Evolutionary conservation across 2,797 vertebrate species (phyloP).

Genomic region (Gadopsis marmoratus): DNA sequence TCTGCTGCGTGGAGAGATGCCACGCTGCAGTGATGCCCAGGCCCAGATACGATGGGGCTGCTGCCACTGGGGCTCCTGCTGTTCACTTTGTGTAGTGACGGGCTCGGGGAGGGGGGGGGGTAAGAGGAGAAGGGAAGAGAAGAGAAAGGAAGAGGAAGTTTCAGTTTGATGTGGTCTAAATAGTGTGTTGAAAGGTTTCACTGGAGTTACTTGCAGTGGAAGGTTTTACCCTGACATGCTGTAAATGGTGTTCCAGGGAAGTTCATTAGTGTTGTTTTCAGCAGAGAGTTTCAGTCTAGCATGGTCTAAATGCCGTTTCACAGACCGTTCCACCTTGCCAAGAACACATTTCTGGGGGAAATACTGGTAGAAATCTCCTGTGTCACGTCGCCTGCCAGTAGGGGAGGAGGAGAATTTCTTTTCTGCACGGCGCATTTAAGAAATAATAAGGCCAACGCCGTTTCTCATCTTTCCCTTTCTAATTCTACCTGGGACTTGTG

Average conservation of each 20-base stretch:
- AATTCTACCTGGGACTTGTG: slow-evolving; percentile 23
- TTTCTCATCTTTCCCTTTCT: slow-evolving; percentile 26
- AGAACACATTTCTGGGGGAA: slow-evolving; percentile 51
- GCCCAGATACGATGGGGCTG: slow-evolving; percentile 64
- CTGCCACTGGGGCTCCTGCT: slow-evolving; percentile 54
- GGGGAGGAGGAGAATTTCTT: slow-evolving; percentile 36
- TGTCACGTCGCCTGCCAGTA: slow-evolving; percentile 45
- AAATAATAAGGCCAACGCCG: slow-evolving; percentile 1
- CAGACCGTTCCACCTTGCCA: slow-evolving; percentile 48
- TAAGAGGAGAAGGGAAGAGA: neutral
- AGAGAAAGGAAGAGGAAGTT: slow-evolving; percentile 18
- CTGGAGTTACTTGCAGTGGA: slow-evolving; percentile 3
- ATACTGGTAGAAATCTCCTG: slow-evolving; percentile 44
- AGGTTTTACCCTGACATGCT: slow-evolving; percentile 44
- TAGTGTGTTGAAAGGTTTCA: slow-evolving; percentile 37
- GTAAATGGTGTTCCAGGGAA: slow-evolving; percentile 33
- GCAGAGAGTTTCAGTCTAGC: slow-evolving; percentile 29
- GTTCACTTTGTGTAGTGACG: slow-evolving; percentile 54
- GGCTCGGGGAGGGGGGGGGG: neutral
- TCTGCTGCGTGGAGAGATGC: slow-evolving; percentile 68
- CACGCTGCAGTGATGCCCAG: slow-evolving; percentile 64
- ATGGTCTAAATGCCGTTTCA: slow-evolving; percentile 46
- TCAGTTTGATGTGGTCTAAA: slow-evolving; percentile 27
- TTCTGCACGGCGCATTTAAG: slow-evolving; percentile 32
- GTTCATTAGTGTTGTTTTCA: slow-evolving; percentile 63